Evolutionary conservation across 2,113 vertebrate genomes (phyloP), one percentile per base, ranked within the genome.

Genomic region (Drymodes brunneopygia): DNA sequence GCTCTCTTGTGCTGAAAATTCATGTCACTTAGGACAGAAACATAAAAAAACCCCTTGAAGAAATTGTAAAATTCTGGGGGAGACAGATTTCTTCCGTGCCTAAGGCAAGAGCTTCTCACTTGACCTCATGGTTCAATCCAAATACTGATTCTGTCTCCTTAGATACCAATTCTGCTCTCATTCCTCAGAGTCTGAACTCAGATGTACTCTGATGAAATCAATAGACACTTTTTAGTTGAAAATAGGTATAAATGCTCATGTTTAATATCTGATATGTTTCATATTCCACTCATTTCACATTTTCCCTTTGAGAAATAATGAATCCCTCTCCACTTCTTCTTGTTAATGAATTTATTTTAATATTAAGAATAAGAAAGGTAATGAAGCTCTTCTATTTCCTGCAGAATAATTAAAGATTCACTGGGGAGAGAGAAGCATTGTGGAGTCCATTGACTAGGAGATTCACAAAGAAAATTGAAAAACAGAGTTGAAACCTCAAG

Each of bases 291-390:
- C 15, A 79, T 89, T 91, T 75, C n/a, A 67, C 23, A 40, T 87
- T 84, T 88, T 92, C 12, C 86, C 69, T 89, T 66, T 72, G 83
- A 87, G 72, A 6, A 84, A 89, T 87, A 56, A 70, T 42, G 1
- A 90, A 88, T 84, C 48, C 48, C 61, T 81, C 72, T 48, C 22
- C 5, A 81, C 58, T 69, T 78, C 7, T 79, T 75, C 25, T 8
- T 65, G 18, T 71, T 94, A 95, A 89, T 91, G 61, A 91, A 91
- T 91, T 92, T 81, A 89, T 89, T 95, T 86, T 71, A 81, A 22
- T 67, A 78, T 56, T 23, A 89, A 75, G 12, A 73, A 75, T 19
- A 56, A 72, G 27, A 84, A 90, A 83, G 12, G 7, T 75, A 91
- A 87, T 80, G 74, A 93, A 94, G 29, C 11, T 73, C 4, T 50